Evolutionary conservation across 2,888 invertebrate species (phyloP).

Genomic region (Zaprionus lineosus): DNA sequence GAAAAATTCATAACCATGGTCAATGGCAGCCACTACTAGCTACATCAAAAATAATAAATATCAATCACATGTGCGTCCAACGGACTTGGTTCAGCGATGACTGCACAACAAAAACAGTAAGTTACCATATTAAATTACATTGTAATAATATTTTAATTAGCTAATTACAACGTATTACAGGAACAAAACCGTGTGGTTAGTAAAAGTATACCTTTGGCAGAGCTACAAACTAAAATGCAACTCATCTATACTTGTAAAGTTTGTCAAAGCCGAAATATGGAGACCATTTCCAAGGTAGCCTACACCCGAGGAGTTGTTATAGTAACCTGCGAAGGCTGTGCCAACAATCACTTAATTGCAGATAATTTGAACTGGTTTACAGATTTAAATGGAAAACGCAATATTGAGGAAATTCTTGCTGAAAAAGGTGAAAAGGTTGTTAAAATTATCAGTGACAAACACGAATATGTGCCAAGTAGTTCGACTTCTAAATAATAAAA

Average conservation of each 20-base stretch:
- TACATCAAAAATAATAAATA: slow-evolving; percentile 25
- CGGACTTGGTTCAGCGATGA: slow-evolving; percentile 21
- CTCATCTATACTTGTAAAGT: slow-evolving; percentile 95
- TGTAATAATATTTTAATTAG: neutral
- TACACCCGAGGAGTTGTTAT: slow-evolving; percentile 96
- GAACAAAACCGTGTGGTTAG: slow-evolving; percentile 18
- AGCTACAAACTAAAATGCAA: slow-evolving; percentile 85
- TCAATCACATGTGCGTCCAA: slow-evolving; percentile 37
- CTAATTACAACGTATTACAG: too few relatives aligned
- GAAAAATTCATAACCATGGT: neutral
- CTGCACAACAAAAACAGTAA: slow-evolving; percentile 24
- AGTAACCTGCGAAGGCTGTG: slow-evolving; percentile 93
- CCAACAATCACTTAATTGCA: slow-evolving; percentile 96
- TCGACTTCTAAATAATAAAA: neutral
- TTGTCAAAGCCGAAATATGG: slow-evolving; percentile 89
- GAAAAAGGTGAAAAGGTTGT: slow-evolving; percentile 93
- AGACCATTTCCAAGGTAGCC: slow-evolving; percentile 92
- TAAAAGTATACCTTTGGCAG: slow-evolving; percentile 60
- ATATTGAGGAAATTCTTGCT: slow-evolving; percentile 95
- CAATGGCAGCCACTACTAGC: slow-evolving; percentile 32
- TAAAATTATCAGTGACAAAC: slow-evolving; percentile 80
- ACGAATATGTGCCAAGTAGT: slow-evolving; percentile 54
- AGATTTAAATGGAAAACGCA: slow-evolving; percentile 89
- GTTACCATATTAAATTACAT: neutral
- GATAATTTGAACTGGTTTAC: slow-evolving; percentile 98